Conservation (phyloP, 2,888 invertebrate genomes). For the Netelia virgata region DNA sequence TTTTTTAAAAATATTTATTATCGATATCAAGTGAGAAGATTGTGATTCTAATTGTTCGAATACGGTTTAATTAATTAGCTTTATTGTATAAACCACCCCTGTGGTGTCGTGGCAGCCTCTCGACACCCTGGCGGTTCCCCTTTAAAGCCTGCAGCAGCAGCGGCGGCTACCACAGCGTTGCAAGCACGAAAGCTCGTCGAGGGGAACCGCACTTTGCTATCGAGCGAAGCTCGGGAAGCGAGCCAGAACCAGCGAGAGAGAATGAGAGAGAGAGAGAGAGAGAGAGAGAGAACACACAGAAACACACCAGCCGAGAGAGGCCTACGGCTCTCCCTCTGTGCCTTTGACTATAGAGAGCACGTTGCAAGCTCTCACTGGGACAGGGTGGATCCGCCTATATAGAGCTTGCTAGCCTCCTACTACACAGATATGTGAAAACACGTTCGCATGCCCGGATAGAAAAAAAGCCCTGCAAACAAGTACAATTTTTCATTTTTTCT, state of each 20-base stretch:
- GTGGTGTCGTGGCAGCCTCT: not conserved
- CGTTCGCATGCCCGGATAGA: slow-evolving; percentile 1
- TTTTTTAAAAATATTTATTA: too few species aligned
- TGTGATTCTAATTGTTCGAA: too few species aligned
- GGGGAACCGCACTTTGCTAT: slow-evolving; percentile 83
- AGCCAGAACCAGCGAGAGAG: slow-evolving; percentile 46
- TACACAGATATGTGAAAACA: slow-evolving; percentile 36
- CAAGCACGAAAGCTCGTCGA: slow-evolving; percentile 82
- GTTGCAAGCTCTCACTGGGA: slow-evolving; percentile 67
- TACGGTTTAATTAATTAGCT: not conserved
- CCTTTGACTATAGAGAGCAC: slow-evolving; percentile 59
- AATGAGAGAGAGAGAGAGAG: slow-evolving; percentile 22
- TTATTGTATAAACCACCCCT: not conserved
- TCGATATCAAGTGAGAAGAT: too few species aligned
- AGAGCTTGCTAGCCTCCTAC: slow-evolving; percentile 35
- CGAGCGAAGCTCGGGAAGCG: slow-evolving; percentile 80
- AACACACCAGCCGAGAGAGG: slow-evolving; percentile 20
- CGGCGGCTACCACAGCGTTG: slow-evolving; percentile 69
- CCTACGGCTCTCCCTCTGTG: slow-evolving; percentile 51
- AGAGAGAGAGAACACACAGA: slow-evolving; percentile 32
- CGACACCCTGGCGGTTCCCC: slow-evolving; percentile 77
- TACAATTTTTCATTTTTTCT: too few species aligned
- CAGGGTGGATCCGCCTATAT: slow-evolving; percentile 74
- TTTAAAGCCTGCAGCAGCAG: slow-evolving; percentile 81
- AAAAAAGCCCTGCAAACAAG: too few species aligned